phyloP scores from a whole-genome alignment of 2,888 invertebrate genomes.

The Limnephilus auricula region DNA sequence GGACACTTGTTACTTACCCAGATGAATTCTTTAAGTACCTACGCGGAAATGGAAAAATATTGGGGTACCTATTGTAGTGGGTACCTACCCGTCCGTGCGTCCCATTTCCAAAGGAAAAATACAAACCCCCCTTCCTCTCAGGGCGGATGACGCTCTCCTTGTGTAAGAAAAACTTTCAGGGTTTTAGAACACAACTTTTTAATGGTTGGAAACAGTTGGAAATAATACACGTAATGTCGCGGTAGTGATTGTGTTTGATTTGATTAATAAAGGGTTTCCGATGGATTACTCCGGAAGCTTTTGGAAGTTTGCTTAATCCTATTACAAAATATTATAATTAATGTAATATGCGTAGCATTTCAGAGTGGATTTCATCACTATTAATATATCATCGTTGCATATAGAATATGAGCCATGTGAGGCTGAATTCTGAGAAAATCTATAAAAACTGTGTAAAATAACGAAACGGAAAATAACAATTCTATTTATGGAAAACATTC shows the following conservation, averaged over 20 bases:
- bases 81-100: slow-evolving; percentile 41
- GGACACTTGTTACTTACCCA: slow-evolving; percentile 66
- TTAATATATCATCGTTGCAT: too few species aligned
- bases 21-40: slow-evolving; percentile 64
- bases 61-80: slow-evolving; percentile 51
- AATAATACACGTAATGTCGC: slow-evolving; percentile 9
- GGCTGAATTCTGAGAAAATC: too few species aligned
- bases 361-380: not conserved
- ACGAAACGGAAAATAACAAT: too few species aligned
- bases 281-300: not conserved
- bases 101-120: slow-evolving; percentile 48
- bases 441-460: too few species aligned
- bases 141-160: slow-evolving; percentile 11
- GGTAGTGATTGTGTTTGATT: not conserved
- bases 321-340: not conserved
- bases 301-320: not conserved
- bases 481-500: too few species aligned
- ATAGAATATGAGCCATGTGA: too few species aligned
- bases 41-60: slow-evolving; percentile 60
- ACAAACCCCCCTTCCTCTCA: slow-evolving; percentile 16
- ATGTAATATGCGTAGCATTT: not conserved
- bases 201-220: slow-evolving; percentile 6
- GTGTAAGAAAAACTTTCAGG: slow-evolving; percentile 11
- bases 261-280: not conserved
- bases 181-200: slow-evolving; percentile 30